phyloP scores from a whole-genome alignment of 1,140 invertebrate genomes.

The Thrips palmi region DNA sequence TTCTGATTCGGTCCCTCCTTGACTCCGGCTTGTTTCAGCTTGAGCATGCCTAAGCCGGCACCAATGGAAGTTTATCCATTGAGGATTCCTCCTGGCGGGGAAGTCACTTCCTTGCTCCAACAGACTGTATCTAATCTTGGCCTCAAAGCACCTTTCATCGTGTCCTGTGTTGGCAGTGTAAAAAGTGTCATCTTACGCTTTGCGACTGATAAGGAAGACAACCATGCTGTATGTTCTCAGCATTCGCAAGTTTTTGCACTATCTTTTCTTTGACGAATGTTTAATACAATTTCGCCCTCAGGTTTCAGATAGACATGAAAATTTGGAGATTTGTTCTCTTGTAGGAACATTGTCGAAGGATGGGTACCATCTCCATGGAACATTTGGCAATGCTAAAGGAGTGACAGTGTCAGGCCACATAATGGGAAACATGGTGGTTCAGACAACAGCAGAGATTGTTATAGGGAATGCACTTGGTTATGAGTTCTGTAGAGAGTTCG shows the following conservation, averaged over 20 bases:
- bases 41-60: too few species aligned
- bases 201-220: conserved; percentile 16
- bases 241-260: neutral
- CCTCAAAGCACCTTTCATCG: conserved; percentile 23
- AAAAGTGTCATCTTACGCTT: conserved; percentile 23
- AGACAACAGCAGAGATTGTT: conserved; percentile 27
- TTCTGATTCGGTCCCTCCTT: too few species aligned
- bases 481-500: conserved; percentile 19
- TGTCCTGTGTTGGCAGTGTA: conserved; percentile 27
- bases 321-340: conserved; percentile 26
- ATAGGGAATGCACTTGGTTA: conserved; percentile 21
- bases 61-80: conserved; percentile 15
- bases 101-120: conserved; percentile 20
- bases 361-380: conserved; percentile 25
- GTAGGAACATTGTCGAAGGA: conserved; percentile 23
- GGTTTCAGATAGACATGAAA: conserved; percentile 19
- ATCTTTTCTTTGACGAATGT: neutral
- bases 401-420: conserved; percentile 27
- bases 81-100: conserved; percentile 21
- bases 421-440: conserved; percentile 24
- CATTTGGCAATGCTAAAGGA: conserved; percentile 22
- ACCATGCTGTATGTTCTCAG: conserved; percentile 1
- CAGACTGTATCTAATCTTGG: conserved; percentile 18
- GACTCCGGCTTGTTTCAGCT: too few species aligned
- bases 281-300: conserved; percentile 6